These are phyloP conservation scores for Scolopax bukidnonensis DNA, from an alignment of 2,797 vertebrate genomes.

Conservation along the genomic window DNA sequence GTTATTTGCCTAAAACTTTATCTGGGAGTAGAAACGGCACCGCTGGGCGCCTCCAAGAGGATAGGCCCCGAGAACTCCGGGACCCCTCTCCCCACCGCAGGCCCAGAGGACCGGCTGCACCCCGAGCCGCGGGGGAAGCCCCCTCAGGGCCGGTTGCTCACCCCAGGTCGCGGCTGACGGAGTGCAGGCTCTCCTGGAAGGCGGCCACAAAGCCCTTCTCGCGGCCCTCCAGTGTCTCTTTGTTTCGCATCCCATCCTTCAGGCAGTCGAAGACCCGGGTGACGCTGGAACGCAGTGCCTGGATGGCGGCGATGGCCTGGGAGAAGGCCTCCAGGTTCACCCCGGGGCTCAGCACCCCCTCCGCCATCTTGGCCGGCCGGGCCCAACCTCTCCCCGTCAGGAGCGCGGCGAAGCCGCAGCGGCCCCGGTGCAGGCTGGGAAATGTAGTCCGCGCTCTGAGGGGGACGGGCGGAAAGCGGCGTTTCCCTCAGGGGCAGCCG, in stretches of 20 bases:
- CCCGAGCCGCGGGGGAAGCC: neutral
- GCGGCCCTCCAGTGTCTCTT: conserved; percentile 90
- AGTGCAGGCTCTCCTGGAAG: conserved; percentile 94
- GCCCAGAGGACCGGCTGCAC: neutral
- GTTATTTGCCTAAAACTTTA: neutral
- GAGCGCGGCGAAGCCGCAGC: neutral
- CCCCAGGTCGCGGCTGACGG: conserved; percentile 95
- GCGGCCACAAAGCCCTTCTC: conserved; percentile 91
- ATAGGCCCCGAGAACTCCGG: neutral
- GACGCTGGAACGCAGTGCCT: conserved; percentile 95
- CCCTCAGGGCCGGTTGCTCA: conserved; percentile 72
- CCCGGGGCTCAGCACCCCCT: conserved; percentile 86
- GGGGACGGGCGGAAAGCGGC: neutral
- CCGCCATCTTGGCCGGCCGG: conserved; percentile 83
- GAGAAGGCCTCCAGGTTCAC: conserved; percentile 96
- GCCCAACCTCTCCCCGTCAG: neutral
- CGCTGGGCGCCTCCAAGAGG: neutral
- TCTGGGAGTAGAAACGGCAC: fast-evolving
- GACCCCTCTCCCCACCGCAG: neutral
- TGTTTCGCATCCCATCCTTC: conserved; percentile 95
- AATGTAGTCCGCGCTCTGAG: neutral
- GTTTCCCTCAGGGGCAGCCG: too few species aligned
- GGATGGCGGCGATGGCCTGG: conserved; percentile 93
- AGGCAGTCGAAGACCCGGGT: conserved; percentile 94
- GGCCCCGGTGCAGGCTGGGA: neutral